Base-by-base conservation (phyloP, 2,113 vertebrate genomes). In the Ochotona princeps region DNA sequence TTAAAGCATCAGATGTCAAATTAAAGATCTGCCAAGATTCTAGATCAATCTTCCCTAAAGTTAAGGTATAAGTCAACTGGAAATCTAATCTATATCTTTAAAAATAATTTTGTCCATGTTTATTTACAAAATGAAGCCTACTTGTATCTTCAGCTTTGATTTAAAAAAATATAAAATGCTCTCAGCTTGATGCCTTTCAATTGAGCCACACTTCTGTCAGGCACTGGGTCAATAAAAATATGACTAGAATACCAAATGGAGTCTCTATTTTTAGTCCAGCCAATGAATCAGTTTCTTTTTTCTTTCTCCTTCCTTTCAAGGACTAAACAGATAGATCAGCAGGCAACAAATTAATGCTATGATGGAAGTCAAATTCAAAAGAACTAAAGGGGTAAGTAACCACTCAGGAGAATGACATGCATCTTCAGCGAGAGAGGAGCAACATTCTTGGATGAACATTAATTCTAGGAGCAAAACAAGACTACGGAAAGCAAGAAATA, bases 251-350 rank as follows among this genome's bases (percentile, higher is more conserved):
- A 79, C 28, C 72, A 83, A 90, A 38, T 4, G 10, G 8, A 30
- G 54, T 21, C 90, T 92, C 91, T 83, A 69, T 80, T 83, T 83
- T 84, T 38, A 38, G 75, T 63, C 91, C 72, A 35, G 8, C 9
- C 30, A 20, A 81, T 80, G 61, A 87, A 35, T 65, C 32, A 23
- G 54, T 91, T 91, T 84, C 86, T 90, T 66, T 92, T 89, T 63
- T 60, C 75, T 83, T 91, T 91, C 65, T 92, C 72, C 69, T 87
- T 86, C 83, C 18, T 94, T 81, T 82, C 82, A 23, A 28, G 69
- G 63, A 35, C 35, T 30, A 81, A 47, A 91, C 0, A 66, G 61
- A 89, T 65, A 57, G 0, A 67, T n/a, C 23, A 44, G 38, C 38
- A 74, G 73, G 63, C 76, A 76, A 89, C 3, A 12, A 73, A 78